Evolutionary conservation across 2,113 vertebrate species (phyloP).

Genomic region (Furnarius figulus): DNA sequence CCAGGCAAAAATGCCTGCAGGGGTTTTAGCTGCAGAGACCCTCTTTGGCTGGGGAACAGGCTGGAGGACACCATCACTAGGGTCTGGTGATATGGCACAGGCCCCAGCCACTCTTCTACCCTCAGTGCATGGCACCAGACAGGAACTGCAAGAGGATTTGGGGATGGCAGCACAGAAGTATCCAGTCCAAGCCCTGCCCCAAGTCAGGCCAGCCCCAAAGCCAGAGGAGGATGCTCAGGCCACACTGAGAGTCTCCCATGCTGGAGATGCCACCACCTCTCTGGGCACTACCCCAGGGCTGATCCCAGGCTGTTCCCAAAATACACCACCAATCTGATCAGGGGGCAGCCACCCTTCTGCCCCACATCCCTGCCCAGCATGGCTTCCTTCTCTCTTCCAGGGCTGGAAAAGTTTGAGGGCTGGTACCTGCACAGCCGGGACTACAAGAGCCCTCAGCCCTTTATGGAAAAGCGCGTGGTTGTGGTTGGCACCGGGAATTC

Average conservation of each 20-base stretch:
- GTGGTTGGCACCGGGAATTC: constrained; percentile 86
- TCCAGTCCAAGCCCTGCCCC: neutral
- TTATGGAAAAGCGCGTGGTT: constrained; percentile 76
- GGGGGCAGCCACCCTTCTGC: neutral
- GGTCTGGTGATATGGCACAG: rapidly evolving
- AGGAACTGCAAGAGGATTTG: neutral
- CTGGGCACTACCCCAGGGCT: neutral
- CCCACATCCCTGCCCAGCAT: neutral
- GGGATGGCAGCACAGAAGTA: neutral
- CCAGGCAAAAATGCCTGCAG: neutral
- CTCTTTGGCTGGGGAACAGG: neutral
- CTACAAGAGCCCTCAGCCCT: constrained; percentile 77
- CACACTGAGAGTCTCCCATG: neutral
- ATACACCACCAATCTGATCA: neutral
- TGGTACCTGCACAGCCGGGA: constrained; percentile 80
- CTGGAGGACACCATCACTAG: neutral
- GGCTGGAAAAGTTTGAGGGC: constrained; percentile 80
- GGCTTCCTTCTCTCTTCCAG: constrained; percentile 56
- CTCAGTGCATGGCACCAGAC: rapidly evolving
- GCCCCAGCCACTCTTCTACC: neutral
- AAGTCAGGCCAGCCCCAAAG: neutral
- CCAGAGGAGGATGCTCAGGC: neutral
- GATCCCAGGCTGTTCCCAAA: neutral
- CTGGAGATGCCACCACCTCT: neutral
- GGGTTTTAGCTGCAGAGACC: neutral